phyloP scores from a whole-genome alignment of 2,888 invertebrate species.

The Thecocarcelia acutangulata region DNA sequence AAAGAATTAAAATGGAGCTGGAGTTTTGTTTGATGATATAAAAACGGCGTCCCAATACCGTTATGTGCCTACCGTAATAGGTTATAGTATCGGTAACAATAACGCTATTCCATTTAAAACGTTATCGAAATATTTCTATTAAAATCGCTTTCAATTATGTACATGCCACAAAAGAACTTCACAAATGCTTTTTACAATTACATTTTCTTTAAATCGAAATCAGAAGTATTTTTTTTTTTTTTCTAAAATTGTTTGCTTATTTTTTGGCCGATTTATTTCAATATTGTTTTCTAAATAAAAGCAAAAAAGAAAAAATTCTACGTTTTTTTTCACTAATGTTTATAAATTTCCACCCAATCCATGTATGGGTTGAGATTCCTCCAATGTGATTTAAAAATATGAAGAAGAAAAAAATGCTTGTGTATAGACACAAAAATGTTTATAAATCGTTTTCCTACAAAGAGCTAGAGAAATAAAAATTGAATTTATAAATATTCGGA shows the following conservation, averaged over 20 bases:
- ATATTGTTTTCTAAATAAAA: conserved; percentile 51
- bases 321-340: conserved; percentile 50
- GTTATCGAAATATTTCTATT: too few species aligned
- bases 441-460: conserved; percentile 32
- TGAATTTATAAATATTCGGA: conserved; percentile 49
- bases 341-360: conserved; percentile 78
- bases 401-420: conserved; percentile 23
- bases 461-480: conserved; percentile 53
- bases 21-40: too few species aligned
- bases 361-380: conserved; percentile 81
- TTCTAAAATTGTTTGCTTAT: conserved; percentile 12
- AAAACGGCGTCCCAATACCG: too few species aligned
- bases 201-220: conserved; percentile 14
- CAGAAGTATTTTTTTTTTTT: conserved; percentile 24
- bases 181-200: neutral
- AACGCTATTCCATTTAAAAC: too few species aligned
- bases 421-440: conserved; percentile 49
- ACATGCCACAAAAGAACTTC: neutral
- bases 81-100: too few species aligned
- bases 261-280: conserved; percentile 47
- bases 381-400: conserved; percentile 67
- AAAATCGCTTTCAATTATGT: neutral
- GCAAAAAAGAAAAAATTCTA: conserved; percentile 6
- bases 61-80: too few species aligned
- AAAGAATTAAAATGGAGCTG: too few species aligned